These are phyloP conservation scores for Austrolebias charrua DNA, from an alignment of 2,797 vertebrate genomes.

Conservation along the genomic window DNA sequence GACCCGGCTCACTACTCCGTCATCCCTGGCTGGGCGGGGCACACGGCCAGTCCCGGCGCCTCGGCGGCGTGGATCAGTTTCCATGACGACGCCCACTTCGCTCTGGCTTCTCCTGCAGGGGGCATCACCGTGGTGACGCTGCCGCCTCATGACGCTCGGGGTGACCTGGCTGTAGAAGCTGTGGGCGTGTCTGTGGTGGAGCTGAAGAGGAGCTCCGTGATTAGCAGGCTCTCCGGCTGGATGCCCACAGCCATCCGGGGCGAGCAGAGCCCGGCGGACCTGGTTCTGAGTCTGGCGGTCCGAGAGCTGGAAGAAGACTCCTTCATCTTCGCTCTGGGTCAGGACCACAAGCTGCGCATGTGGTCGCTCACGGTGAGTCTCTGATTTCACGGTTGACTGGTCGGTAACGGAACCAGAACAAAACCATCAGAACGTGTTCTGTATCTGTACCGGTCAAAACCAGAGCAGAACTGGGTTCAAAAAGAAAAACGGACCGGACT, in stretches of 20 bases:
- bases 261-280: slow-evolving; percentile 82
- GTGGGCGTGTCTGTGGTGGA: slow-evolving; percentile 77
- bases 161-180: slow-evolving; percentile 57
- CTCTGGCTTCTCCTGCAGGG: slow-evolving; percentile 84
- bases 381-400: too few species aligned
- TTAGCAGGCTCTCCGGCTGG: slow-evolving; percentile 90
- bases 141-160: slow-evolving; percentile 80
- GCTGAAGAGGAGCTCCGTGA: slow-evolving; percentile 89
- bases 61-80: slow-evolving; percentile 86
- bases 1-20: slow-evolving; percentile 82
- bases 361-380: slow-evolving; percentile 89
- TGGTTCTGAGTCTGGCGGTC: slow-evolving; percentile 85
- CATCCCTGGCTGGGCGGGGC: slow-evolving; percentile 80
- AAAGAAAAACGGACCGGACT: too few species aligned
- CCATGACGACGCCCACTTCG: slow-evolving; percentile 87
- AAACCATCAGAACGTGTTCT: too few species aligned
- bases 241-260: slow-evolving; percentile 93
- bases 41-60: slow-evolving; percentile 67
- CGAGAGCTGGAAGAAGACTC: slow-evolving; percentile 87
- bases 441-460: too few species aligned
- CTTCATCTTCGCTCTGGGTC: slow-evolving; percentile 92
- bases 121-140: slow-evolving; percentile 88
- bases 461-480: background rate
- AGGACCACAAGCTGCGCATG: slow-evolving; percentile 92
- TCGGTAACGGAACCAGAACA: too few species aligned